Base-by-base conservation (phyloP, 35 echinoderm and acorn worm genomes). In the Ophiothrix spiculata region DNA sequence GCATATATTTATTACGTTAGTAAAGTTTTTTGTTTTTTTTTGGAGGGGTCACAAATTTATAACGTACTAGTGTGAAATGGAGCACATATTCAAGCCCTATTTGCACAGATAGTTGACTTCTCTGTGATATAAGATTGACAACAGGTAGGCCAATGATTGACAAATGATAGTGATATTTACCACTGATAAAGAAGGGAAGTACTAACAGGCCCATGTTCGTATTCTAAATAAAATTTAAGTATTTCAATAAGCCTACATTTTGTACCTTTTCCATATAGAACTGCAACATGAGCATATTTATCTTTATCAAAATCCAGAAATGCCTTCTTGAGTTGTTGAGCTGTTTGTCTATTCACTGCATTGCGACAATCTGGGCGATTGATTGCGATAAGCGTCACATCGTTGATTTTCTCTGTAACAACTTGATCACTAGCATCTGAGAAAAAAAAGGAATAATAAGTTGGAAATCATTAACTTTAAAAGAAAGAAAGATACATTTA, bases 191-290 rank as follows among this genome's bases (percentile, higher is more conserved):
- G 13, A 15, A n/a, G 13, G n/a, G n/a, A 77, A 32, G 33, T 32
- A 33, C 14, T 33, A 16, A 14, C 13, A 12, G 33, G 33, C 33
- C 16, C 33, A 19, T 16, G 13, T 77, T 33, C 14, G 13, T 77
- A 77, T n/a, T 35, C 8, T 34, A 33, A 29, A 79, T 25, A 33
- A 36, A 3, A 39, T 79, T 79, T 8, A 1, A 13, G 35, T 38
- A n/a, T 40, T 86, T 83, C 45, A 25, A 6, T 56, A 1, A 56
- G 37, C 31, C 12, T n/a, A n/a, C 16, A 39, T 37, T 6, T 17
- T 63, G 86, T 77, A 97, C 95, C 91, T 88, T 91, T 94, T 33
- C 96, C 96, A 94, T 99, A 93, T 23, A 99, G 82, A 32, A 99
- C 86, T 32, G 89, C 96, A 13, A 99, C 96, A 80, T 41, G 56